phyloP scores from a whole-genome alignment of 2,797 vertebrate species.

The Pyrrhura leucotis region DNA sequence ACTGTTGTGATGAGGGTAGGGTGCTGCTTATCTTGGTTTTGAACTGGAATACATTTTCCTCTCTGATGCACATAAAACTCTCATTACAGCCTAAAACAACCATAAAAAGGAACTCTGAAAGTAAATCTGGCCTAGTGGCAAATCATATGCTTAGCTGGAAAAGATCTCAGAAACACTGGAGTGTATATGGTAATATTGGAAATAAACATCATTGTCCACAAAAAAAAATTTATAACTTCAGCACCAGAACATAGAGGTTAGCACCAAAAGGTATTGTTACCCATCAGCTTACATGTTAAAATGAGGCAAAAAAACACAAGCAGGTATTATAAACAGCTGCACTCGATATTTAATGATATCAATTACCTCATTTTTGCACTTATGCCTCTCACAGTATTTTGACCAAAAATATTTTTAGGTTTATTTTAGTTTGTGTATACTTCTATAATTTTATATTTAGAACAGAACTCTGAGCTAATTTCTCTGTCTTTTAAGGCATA shows the following conservation, averaged over 20 bases:
- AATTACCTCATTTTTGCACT: neutral
- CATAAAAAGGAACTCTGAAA: neutral
- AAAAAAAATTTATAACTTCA: slow-evolving; percentile 1
- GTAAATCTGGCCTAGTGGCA: neutral
- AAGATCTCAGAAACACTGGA: neutral
- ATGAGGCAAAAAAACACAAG: slow-evolving; percentile 13
- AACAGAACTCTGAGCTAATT: neutral
- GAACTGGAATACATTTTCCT: slow-evolving; percentile 7
- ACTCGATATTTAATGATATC: neutral
- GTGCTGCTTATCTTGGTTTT: slow-evolving; percentile 14
- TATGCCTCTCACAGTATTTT: neutral
- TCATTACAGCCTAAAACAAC: neutral
- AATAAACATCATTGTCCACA: neutral
- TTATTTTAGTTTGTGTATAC: neutral
- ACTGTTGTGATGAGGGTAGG: neutral
- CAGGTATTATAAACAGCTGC: neutral
- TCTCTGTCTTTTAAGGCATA: neutral
- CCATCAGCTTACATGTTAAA: neutral
- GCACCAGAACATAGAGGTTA: slow-evolving; percentile 52
- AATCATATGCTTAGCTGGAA: neutral
- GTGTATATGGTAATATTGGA: slow-evolving; percentile 22
- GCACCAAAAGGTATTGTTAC: slow-evolving; percentile 52
- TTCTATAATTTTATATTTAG: slow-evolving; percentile 27
- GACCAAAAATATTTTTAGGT: neutral
- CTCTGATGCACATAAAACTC: neutral